Evolutionary conservation across 2,113 vertebrate species (phyloP).

Genomic region (Trematocara stigmaticum): DNA sequence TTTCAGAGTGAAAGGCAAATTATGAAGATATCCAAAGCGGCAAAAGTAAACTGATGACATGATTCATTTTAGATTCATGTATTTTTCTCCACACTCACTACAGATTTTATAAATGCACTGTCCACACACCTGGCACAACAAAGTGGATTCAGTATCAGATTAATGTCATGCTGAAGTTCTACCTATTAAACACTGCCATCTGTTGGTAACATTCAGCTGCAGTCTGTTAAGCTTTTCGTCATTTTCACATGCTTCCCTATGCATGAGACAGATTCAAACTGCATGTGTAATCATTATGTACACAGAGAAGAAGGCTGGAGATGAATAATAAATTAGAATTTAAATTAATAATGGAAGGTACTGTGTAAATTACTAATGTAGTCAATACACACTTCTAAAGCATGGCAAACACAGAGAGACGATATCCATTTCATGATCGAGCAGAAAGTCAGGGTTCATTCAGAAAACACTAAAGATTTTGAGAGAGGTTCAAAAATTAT

Average conservation of each 20-base stretch:
- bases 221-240: background rate
- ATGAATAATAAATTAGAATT: background rate
- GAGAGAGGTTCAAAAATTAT: background rate
- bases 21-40: background rate
- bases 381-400: background rate
- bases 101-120: background rate
- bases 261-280: background rate
- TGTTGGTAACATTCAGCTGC: slow-evolving; percentile 20
- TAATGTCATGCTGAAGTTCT: background rate
- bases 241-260: background rate
- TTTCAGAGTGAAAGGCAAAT: background rate
- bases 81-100: background rate
- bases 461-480: background rate
- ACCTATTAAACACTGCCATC: slow-evolving; percentile 41
- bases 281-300: background rate
- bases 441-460: background rate
- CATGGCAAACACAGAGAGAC: background rate
- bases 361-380: background rate
- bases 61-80: background rate
- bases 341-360: background rate
- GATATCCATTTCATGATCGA: background rate
- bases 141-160: background rate
- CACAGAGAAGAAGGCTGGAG: background rate
- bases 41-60: background rate
- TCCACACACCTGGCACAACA: background rate